Percentiles rank a stretch among this genome's conserved stretches.
phyloP scores from a whole-genome alignment of 2,888 invertebrate species.

The Cacoxenus indagator region DNA sequence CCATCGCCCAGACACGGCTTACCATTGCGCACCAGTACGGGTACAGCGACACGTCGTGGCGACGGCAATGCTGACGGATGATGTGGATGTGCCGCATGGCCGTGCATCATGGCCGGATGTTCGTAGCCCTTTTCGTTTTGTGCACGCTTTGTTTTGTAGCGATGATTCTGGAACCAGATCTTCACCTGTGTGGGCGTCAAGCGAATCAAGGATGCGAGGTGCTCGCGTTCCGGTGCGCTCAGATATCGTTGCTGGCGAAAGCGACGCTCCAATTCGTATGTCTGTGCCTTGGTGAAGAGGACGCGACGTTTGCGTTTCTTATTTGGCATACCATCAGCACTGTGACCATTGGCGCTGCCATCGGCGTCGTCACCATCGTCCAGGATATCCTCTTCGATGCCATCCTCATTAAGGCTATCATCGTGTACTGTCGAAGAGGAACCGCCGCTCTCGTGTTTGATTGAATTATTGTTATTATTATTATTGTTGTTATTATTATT shows the following conservation, averaged over 20 bases:
- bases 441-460: slow-evolving; percentile 50
- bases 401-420: slow-evolving; percentile 72
- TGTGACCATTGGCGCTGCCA: slow-evolving; percentile 61
- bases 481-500: slow-evolving; percentile 37
- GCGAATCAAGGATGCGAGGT: slow-evolving; percentile 93
- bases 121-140: slow-evolving; percentile 92
- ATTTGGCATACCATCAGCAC: slow-evolving; percentile 73
- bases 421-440: slow-evolving; percentile 63
- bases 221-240: slow-evolving; percentile 97
- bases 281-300: slow-evolving; percentile 97
- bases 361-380: slow-evolving; percentile 75
- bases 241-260: slow-evolving; percentile 97
- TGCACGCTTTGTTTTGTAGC: slow-evolving; percentile 98
- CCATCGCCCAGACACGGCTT: slow-evolving; percentile 84
- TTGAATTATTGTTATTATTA: slow-evolving; percentile 42
- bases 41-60: slow-evolving; percentile 93
- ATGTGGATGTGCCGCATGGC: slow-evolving; percentile 61
- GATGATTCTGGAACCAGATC: slow-evolving; percentile 99
- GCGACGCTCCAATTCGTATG: slow-evolving; percentile 93
- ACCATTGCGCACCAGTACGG: slow-evolving; percentile 93
- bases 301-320: slow-evolving; percentile 97
- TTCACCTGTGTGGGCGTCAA: slow-evolving; percentile 98
- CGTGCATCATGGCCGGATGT: slow-evolving; percentile 66
- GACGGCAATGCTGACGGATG: slow-evolving; percentile 78
- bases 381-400: slow-evolving; percentile 69